phyloP scores from a whole-genome alignment of 2,888 invertebrate genomes.

The Camponotus fellah region DNA sequence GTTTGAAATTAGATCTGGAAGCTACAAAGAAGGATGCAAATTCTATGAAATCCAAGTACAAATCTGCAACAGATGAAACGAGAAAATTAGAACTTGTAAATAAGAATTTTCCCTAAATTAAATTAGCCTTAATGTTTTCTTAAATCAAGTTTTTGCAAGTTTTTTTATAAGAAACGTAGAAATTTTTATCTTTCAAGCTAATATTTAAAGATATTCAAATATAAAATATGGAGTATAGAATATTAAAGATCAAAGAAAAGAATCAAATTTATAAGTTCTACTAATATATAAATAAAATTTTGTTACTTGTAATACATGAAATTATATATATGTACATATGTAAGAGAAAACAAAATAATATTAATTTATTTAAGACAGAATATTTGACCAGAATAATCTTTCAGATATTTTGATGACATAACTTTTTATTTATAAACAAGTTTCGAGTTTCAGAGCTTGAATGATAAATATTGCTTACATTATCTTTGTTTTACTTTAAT shows the following conservation, averaged over 20 bases:
- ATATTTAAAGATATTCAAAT: slow-evolving; percentile 11
- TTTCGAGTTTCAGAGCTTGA: neutral
- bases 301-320: too few species aligned
- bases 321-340: too few species aligned
- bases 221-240: neutral
- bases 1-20: slow-evolving; percentile 72
- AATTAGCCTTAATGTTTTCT: neutral
- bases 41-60: slow-evolving; percentile 70
- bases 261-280: too few species aligned
- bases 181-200: neutral
- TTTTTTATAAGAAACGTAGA: neutral
- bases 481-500: neutral
- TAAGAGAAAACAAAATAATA: neutral
- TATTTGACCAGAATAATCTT: neutral
- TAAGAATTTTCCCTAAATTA: slow-evolving; percentile 37
- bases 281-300: too few species aligned
- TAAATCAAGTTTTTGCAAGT: neutral
- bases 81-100: slow-evolving; percentile 76
- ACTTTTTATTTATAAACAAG: neutral
- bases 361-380: neutral
- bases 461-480: neutral
- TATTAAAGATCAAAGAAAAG: too few species aligned
- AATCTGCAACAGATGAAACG: slow-evolving; percentile 68
- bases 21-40: slow-evolving; percentile 60
- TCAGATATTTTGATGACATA: neutral